These are phyloP conservation scores for Tragelaphus buxtoni DNA, from an alignment of 2,113 vertebrate genomes.

Conservation along the genomic window DNA sequence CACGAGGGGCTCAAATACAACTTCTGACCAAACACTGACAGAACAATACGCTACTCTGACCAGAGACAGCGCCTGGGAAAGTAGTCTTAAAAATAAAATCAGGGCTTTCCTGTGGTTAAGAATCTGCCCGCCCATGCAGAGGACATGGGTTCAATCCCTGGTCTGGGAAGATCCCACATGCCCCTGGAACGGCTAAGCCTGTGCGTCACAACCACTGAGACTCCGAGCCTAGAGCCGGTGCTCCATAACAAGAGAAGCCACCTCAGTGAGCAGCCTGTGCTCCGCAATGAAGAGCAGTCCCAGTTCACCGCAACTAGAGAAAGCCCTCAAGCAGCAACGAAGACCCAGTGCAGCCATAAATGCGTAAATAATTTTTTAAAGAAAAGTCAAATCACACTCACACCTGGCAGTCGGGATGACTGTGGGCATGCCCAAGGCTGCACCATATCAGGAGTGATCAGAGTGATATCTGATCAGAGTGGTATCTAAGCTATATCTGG, in stretches of 20 bases:
- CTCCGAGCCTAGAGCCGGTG: accelerated
- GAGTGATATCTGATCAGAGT: background rate
- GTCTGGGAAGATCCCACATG: background rate
- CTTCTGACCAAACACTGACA: background rate
- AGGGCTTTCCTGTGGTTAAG: background rate
- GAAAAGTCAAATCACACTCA: background rate
- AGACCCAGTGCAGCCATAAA: background rate
- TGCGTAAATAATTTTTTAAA: background rate
- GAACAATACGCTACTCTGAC: background rate
- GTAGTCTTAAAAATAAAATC: background rate
- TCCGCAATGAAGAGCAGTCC: background rate
- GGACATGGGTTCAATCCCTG: background rate
- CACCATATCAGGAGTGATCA: background rate
- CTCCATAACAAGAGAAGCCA: background rate
- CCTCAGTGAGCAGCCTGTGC: background rate
- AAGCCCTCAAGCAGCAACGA: background rate
- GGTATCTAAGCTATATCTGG: background rate
- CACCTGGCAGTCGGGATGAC: background rate
- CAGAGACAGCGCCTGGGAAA: background rate
- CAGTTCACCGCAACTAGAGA: background rate
- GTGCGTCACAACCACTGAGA: background rate
- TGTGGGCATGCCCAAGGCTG: background rate
- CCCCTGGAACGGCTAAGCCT: background rate
- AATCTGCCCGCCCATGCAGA: background rate
- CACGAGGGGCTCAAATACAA: background rate